phyloP scores from a whole-genome alignment of 2,797 vertebrate species.

The Pelochelys cantorii region DNA sequence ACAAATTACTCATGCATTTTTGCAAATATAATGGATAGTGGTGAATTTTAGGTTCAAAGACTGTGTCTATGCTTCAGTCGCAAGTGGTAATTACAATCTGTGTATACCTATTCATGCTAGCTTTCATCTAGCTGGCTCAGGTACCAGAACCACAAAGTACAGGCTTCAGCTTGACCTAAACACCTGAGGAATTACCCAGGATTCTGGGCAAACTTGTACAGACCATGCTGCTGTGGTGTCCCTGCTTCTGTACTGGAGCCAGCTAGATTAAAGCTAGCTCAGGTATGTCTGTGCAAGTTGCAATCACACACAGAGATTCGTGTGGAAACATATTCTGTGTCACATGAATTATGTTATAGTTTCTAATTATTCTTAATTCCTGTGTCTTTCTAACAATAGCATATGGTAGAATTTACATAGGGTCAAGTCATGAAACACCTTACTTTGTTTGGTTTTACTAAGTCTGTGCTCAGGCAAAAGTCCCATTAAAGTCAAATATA shows the following conservation, averaged over 20 bases:
- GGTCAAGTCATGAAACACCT: background rate
- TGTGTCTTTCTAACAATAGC: slow-evolving; percentile 6
- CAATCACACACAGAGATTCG: background rate
- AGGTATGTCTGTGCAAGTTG: background rate
- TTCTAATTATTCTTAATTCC: slow-evolving; percentile 8
- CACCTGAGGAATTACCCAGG: background rate
- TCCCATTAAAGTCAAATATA: background rate
- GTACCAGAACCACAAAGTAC: background rate
- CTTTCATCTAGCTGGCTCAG: background rate
- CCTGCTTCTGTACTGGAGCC: background rate
- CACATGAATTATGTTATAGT: background rate
- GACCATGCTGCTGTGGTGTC: background rate
- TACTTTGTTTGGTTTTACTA: background rate
- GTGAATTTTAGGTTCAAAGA: background rate
- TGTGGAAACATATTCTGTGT: background rate
- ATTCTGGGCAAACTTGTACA: background rate
- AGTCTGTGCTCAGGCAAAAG: background rate
- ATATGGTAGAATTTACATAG: slow-evolving; percentile 7
- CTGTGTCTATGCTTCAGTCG: background rate
- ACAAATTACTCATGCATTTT: background rate
- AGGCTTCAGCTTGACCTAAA: background rate
- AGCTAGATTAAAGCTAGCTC: background rate
- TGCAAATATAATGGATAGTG: background rate
- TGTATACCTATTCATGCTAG: background rate
- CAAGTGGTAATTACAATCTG: background rate